Percentiles rank a stretch among this genome's conserved stretches.
Evolutionary conservation across 2,113 vertebrate genomes (phyloP).

Genomic region (Proterorhinus semilunaris): DNA sequence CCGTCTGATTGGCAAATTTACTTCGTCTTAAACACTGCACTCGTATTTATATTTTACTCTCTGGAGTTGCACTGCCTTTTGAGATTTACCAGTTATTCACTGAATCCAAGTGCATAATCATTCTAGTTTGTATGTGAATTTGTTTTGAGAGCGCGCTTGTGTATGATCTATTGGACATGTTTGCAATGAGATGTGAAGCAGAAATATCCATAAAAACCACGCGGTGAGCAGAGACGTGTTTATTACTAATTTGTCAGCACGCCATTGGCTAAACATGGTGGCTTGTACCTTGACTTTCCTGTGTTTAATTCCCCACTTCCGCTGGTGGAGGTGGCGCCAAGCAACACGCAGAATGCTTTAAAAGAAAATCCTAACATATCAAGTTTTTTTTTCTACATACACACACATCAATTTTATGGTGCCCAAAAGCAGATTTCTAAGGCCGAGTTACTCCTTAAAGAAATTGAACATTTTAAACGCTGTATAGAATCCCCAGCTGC

Average conservation of each 20-base stretch:
- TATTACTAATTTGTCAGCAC: not conserved
- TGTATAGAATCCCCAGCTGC: no score
- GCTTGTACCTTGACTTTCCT: no score
- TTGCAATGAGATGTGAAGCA: not conserved
- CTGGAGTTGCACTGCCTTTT: not conserved
- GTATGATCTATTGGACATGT: not conserved
- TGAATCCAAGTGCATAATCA: not conserved
- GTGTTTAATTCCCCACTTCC: no score
- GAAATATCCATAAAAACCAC: not conserved
- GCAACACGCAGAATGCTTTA: no score
- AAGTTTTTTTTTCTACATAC: no score
- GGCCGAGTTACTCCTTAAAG: no score
- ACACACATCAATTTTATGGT: no score
- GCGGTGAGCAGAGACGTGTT: not conserved
- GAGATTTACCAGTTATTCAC: not conserved
- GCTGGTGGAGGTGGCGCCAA: no score
- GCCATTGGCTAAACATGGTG: not conserved
- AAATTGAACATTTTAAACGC: no score
- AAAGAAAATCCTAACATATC: no score
- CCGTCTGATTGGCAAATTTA: slow-evolving; percentile 25
- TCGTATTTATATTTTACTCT: slow-evolving; percentile 31
- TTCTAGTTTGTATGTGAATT: not conserved
- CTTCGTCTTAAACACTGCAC: slow-evolving; percentile 24
- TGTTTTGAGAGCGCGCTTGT: not conserved
- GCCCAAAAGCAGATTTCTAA: no score